phyloP scores from a whole-genome alignment of 2,888 invertebrate genomes.

The Cremastinae sp. region DNA sequence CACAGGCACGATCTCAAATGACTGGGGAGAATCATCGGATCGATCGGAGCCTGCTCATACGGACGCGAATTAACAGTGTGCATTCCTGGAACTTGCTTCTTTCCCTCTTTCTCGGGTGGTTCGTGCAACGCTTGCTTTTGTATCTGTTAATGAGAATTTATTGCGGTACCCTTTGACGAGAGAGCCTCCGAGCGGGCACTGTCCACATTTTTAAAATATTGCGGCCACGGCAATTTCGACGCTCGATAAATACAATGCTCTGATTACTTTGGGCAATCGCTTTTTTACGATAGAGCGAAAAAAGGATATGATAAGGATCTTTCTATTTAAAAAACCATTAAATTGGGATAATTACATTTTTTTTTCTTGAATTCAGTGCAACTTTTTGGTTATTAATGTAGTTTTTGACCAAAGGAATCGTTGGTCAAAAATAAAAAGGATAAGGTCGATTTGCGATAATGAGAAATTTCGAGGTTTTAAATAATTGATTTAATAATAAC shows the following conservation, averaged over 20 bases:
- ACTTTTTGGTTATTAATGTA: too few species aligned
- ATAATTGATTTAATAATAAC: too few species aligned
- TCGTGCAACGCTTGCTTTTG: conserved; percentile 26
- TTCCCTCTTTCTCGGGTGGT: neutral
- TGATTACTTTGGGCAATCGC: conserved; percentile 45
- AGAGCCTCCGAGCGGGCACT: conserved; percentile 69
- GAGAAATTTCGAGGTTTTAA: too few species aligned
- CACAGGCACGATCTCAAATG: conserved; percentile 27
- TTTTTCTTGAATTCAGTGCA: too few species aligned
- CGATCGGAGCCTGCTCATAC: conserved; percentile 32
- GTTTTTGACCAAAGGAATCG: too few species aligned
- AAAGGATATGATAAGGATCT: too few species aligned
- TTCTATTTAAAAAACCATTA: too few species aligned
- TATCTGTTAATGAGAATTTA: conserved; percentile 76
- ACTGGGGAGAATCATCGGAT: conserved; percentile 44
- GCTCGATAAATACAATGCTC: conserved; percentile 21
- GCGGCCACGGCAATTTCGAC: conserved; percentile 52
- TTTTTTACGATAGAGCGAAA: too few species aligned
- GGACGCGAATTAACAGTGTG: neutral
- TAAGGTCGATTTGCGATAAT: too few species aligned
- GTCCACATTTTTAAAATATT: conserved; percentile 75
- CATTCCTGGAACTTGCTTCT: conserved; percentile 35
- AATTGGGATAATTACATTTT: too few species aligned
- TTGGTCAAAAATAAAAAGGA: too few species aligned
- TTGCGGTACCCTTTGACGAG: conserved; percentile 76